Evolutionary conservation across 2,888 invertebrate genomes (phyloP), one percentile per base, ranked within the genome.

Genomic region (Tetranychus piercei): DNA sequence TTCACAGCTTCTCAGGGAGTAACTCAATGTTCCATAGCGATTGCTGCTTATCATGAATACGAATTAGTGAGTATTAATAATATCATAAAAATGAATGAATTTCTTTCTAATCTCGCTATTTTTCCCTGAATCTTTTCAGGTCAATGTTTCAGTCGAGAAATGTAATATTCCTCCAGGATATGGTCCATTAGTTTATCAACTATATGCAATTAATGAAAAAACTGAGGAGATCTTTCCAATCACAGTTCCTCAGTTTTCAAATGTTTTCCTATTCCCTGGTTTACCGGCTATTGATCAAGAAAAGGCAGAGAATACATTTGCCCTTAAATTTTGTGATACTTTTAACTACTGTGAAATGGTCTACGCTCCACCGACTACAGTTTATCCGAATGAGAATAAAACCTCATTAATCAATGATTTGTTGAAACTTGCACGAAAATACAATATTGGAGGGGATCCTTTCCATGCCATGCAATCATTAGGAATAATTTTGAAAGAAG

Each of bases 181-280:
- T 65, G 77, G 77, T 4, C 79, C 79, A 9, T 71, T 79, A 6
- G 77, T 77, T 2, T 78, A 79, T 74, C 79, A 79, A 70, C 72
- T 79, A 22, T 77, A 75, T 69, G 74, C 77, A 71, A 65, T 45
- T n/a, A 73, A 74, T 66, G 73, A 72, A 44, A 55, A 55, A 18
- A 71, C 69, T 43, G 2, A 67, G 15, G 74, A 76, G 20, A 71
- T 73, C 18, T 74, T 78, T 72, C 78, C 78, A 45, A 43, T 79
- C n/a, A 77, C 78, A 34, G 72, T 74, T 34, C 79, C 78, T 20
- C 78, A 78, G 71, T 76, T 76, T 44, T 77, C 78, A 6, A 76
- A 75, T 20, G 76, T 78, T 9, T 78, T 79, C 22, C 75, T 72
- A 4, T 75, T 79, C 20, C 44, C 74, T 34, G 79, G 78, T 23